Percentiles rank a stretch among this genome's conserved stretches.
phyloP scores from a whole-genome alignment of 1,140 invertebrate species.

The Bactericera cockerelli region DNA sequence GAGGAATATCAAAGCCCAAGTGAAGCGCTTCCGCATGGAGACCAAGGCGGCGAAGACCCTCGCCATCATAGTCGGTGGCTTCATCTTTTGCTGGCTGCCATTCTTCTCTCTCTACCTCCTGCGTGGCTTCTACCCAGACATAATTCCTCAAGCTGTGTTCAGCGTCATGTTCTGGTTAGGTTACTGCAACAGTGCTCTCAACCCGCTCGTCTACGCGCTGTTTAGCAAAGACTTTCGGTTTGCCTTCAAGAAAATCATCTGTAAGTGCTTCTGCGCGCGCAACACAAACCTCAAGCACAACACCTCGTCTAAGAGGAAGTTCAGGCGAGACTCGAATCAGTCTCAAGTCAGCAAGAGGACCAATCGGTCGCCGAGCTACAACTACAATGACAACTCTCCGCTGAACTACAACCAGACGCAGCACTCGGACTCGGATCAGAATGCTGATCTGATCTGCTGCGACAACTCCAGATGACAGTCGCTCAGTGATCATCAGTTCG shows the following conservation, averaged over 20 bases:
- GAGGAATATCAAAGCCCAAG: slow-evolving; percentile 69
- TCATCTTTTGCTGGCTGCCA: slow-evolving; percentile 84
- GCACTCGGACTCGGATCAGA: neutral
- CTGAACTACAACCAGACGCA: neutral
- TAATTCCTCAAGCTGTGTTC: slow-evolving; percentile 65
- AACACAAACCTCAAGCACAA: neutral
- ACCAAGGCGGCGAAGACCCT: slow-evolving; percentile 88
- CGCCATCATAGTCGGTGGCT: slow-evolving; percentile 84
- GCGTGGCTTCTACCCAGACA: slow-evolving; percentile 62
- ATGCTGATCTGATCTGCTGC: neutral
- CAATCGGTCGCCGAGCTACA: neutral
- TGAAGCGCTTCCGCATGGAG: slow-evolving; percentile 74
- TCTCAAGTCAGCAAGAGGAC: neutral
- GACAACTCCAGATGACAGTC: slow-evolving; percentile 3
- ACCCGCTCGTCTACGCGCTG: slow-evolving; percentile 80
- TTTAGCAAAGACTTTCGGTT: slow-evolving; percentile 85
- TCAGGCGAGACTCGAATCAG: neutral
- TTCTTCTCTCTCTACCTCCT: slow-evolving; percentile 89
- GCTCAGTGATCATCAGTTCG: neutral
- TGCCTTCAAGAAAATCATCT: slow-evolving; percentile 83
- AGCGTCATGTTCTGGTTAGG: slow-evolving; percentile 92
- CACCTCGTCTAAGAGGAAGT: neutral
- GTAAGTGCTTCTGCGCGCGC: slow-evolving; percentile 51
- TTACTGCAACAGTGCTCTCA: slow-evolving; percentile 90
- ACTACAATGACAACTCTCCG: neutral